Evolutionary conservation across 2,888 invertebrate genomes (phyloP).

Genomic region (Philonicus albiceps): DNA sequence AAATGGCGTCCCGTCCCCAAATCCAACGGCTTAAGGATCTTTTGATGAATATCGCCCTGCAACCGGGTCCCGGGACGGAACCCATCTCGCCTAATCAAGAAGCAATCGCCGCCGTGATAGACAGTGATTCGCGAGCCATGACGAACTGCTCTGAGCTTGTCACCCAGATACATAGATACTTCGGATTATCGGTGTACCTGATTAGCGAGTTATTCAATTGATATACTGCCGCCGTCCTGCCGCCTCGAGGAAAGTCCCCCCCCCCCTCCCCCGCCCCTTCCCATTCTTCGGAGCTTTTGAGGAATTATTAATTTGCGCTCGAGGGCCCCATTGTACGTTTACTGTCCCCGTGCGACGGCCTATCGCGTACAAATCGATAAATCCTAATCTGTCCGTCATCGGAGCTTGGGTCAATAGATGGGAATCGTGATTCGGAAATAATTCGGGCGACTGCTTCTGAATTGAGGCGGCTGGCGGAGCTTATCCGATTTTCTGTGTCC

Average conservation of each 20-base stretch:
- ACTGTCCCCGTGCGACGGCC: neutral
- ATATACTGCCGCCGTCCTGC: neutral
- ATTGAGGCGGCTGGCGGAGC: neutral
- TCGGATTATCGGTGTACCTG: neutral
- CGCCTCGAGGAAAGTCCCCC: neutral
- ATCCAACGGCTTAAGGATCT: conserved; percentile 7
- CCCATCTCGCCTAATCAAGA: neutral
- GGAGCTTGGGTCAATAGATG: conserved; percentile 1
- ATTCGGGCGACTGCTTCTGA: conserved; percentile 30
- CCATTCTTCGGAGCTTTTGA: neutral
- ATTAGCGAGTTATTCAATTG: conserved; percentile 19
- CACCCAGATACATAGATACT: conserved; percentile 2
- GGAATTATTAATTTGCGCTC: neutral
- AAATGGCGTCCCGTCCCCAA: conserved; percentile 45
- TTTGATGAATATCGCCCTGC: conserved; percentile 31
- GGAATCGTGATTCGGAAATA: conserved; percentile 39
- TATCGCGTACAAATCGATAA: conserved; percentile 35
- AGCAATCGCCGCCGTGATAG: conserved; percentile 8
- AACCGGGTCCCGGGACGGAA: neutral
- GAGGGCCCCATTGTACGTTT: neutral
- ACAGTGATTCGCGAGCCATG: conserved; percentile 23
- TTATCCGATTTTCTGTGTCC: conserved; percentile 1
- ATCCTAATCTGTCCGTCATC: conserved; percentile 34
- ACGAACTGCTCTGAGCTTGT: neutral
- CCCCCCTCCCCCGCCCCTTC: too few species aligned